These are phyloP conservation scores for Zophobas atratus DNA, from an alignment of 1,140 invertebrate genomes.

Conservation along the genomic window DNA sequence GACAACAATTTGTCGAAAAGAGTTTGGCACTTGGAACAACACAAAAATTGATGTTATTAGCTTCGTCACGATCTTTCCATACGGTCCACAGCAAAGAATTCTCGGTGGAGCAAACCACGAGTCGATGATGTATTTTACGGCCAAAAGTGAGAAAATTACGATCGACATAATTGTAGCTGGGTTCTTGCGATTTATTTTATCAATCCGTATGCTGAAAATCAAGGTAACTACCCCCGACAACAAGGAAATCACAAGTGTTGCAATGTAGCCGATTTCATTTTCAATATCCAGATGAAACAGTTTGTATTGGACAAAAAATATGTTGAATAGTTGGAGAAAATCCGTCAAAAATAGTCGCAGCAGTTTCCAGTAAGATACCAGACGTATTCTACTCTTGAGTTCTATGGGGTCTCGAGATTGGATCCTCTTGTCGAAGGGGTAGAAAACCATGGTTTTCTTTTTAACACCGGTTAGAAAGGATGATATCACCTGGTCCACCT, in stretches of 20 bases:
- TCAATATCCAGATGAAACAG: background rate
- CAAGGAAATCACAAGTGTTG: background rate
- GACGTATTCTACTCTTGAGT: background rate
- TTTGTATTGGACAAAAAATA: background rate
- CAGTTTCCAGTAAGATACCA: background rate
- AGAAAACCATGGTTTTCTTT: no score
- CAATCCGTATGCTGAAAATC: background rate
- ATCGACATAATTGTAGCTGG: background rate
- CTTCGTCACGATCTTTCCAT: background rate
- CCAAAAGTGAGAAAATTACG: background rate
- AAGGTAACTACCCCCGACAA: background rate
- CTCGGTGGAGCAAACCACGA: background rate
- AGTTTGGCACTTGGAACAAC: background rate
- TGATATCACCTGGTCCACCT: no score
- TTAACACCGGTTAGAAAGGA: no score
- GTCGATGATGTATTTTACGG: background rate
- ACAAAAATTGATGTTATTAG: background rate
- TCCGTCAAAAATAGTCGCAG: background rate
- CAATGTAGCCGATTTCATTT: background rate
- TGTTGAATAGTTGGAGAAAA: background rate
- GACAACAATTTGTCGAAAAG: background rate
- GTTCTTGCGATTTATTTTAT: background rate
- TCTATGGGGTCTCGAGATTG: background rate
- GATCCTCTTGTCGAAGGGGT: no score
- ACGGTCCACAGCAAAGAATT: no score